Base-by-base conservation (phyloP, 2,888 invertebrate genomes). In the Baronia brevicornis region DNA sequence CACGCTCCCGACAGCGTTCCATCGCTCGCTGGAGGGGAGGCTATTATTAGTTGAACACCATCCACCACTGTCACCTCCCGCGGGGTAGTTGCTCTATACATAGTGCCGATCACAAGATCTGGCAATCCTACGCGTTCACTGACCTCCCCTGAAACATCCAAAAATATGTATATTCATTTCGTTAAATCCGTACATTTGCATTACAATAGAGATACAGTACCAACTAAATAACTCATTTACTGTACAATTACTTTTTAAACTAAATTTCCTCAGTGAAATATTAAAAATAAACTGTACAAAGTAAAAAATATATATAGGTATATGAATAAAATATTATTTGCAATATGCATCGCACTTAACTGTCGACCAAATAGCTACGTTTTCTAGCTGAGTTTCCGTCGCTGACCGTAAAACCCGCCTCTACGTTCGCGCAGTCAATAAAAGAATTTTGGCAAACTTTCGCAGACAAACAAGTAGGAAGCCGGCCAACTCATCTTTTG, bases 41-140 rank as follows among this genome's bases (percentile, higher is more conserved):
- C 79, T 82, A 82, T 79, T 80, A 82, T 79, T 84, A 80, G 80
- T 79, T 54, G 62, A 55, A 66, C 72, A 75, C 75, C 80, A 79
- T 80, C 80, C 72, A 84, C 82, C 80, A 79, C 79, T 79, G 82
- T 80, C 82, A 80, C 82, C 82, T 84, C 82, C 82, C 80, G 82
- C 80, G 60, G 79, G 80, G 80, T 78, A 74, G 75, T 69, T 65
- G 54, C 54, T 68, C 79, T 84, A 84, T 75, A 80, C 82, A 79
- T 80, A 80, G 82, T 70, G 66, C 60, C 60, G 64, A 72, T 75
- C 77, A 64, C 64, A 61, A 67, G 75, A 68, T 78, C 79, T 80
- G 74, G 75, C 75, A 64, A 74, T 77, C 74, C 67, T 63, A 59
- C 48, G 63, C 79, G 82, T 80, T 80, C 82, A 78, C 61, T 78